Base-by-base conservation (phyloP, 2,113 vertebrate genomes). In the Aptenodytes forsteri region DNA sequence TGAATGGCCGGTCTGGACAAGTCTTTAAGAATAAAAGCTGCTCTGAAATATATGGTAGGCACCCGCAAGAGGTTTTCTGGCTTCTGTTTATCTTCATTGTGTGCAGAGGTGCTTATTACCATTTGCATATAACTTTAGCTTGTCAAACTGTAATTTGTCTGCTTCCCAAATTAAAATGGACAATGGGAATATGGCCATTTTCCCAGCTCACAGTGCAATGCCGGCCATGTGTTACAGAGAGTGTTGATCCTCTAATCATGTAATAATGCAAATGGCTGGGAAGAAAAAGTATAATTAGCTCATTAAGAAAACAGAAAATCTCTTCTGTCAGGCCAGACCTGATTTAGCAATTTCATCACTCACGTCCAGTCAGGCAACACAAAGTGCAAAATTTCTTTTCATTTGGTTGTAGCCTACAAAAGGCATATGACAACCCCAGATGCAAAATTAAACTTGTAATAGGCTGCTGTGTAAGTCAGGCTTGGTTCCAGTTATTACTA, bases 221-320 rank as follows among this genome's bases (percentile, higher is more conserved):
- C 36, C 3, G 16, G 32, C 54, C 36, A 13, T 50, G 64, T 73
- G 46, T 50, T 87, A 65, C 30, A 27, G 27, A 47, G 17, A 81
- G 7, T 47, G 42, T 83, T 90, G 54, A 89, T 89, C 19, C n/a
- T 77, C 70, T 90, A 90, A 75, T 90, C 59, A 88, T 7, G 4
- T 66, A 86, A 85, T 87, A 93, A 95, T 93, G 54, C 36, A 79
- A 96, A 92, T 65, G 4, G 40, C 29, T 91, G 52, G 67, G 78
- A 94, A 92, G 47, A 76, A 89, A 92, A 89, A 91, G 61, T 44
- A 59, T 55, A 89, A 94, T 89, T 84, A 96, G 77, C 77, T 95
- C 73, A 89, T 96, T 83, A 95, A 93, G 85, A 85, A 93, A 84
- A 93, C 10, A 92, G 59, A 80, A 89, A 95, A 88, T 73, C n/a